Conservation (phyloP, 2,888 invertebrate species). For the Cosmopolites sordidus region DNA sequence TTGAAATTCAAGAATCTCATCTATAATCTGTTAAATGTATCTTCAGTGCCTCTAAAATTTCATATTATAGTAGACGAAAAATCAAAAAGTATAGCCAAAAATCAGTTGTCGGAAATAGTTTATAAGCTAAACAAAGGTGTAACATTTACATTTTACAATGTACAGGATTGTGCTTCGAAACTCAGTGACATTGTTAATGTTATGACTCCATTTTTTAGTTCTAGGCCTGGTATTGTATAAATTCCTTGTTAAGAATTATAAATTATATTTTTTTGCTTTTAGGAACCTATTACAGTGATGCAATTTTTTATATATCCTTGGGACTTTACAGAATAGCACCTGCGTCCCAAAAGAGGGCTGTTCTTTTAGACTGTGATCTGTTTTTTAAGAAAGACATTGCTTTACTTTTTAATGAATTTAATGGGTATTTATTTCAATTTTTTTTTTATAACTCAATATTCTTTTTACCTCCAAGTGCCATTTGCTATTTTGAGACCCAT, state of each 20-base stretch:
- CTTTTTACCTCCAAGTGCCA: too few relatives aligned
- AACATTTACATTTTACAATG: constrained; percentile 56
- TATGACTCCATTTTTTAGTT: constrained; percentile 69
- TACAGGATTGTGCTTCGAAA: constrained; percentile 56
- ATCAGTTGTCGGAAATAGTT: constrained; percentile 40
- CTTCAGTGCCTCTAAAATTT: constrained; percentile 53
- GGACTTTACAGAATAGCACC: constrained; percentile 68
- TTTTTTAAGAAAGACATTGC: constrained; percentile 66
- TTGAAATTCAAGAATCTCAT: constrained; percentile 53
- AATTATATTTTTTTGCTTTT: not conserved
- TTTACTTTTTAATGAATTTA: constrained; percentile 63
- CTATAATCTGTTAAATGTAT: constrained; percentile 50
- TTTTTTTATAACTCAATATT: not conserved
- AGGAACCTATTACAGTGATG: constrained; percentile 73
- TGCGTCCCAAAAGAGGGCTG: constrained; percentile 55
- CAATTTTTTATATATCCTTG: constrained; percentile 72
- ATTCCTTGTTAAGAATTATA: not conserved
- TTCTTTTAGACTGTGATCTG: constrained; percentile 74
- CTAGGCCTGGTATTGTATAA: constrained; percentile 54
- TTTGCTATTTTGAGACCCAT: too few relatives aligned
- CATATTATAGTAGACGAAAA: constrained; percentile 60
- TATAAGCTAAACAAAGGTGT: constrained; percentile 44
- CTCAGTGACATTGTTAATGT: constrained; percentile 60
- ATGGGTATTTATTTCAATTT: constrained; percentile 45
- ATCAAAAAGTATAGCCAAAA: constrained; percentile 55